phyloP scores from a whole-genome alignment of 2,797 vertebrate genomes.

The Lutjanus argentimaculatus region DNA sequence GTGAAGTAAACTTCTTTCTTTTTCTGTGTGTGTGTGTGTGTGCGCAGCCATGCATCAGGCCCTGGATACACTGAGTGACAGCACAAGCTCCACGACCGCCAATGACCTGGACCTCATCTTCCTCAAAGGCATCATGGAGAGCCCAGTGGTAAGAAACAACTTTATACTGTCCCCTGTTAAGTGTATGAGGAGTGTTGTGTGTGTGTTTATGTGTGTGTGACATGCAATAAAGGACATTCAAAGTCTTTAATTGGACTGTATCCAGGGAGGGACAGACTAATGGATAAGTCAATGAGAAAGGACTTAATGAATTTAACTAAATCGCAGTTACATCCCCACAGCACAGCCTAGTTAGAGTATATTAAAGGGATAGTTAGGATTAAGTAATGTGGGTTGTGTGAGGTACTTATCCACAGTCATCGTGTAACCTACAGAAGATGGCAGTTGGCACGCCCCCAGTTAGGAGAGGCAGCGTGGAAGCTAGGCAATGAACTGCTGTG shows the following conservation, averaged over 20 bases:
- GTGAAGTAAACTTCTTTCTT: constrained; percentile 32
- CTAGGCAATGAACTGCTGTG: too few species aligned
- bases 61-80: constrained; percentile 94
- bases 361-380: too few species aligned
- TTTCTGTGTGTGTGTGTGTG: constrained; percentile 16
- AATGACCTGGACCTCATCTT: constrained; percentile 97
- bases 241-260: background rate
- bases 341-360: background rate
- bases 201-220: background rate
- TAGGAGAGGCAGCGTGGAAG: too few species aligned
- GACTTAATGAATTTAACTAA: background rate
- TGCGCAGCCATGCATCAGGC: constrained; percentile 94
- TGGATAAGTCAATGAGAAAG: background rate
- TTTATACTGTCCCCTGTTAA: constrained; percentile 51
- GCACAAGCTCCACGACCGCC: constrained; percentile 91
- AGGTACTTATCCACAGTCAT: too few species aligned
- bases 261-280: background rate
- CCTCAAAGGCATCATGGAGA: constrained; percentile 98
- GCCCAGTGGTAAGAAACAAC: constrained; percentile 90
- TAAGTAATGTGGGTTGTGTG: too few species aligned
- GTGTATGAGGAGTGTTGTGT: background rate
- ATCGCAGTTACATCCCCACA: background rate
- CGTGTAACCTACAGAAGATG: too few species aligned
- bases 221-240: background rate
- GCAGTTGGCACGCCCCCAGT: too few species aligned